Base-by-base conservation (phyloP, 2,888 invertebrate species). In the Cyclophora punctaria region DNA sequence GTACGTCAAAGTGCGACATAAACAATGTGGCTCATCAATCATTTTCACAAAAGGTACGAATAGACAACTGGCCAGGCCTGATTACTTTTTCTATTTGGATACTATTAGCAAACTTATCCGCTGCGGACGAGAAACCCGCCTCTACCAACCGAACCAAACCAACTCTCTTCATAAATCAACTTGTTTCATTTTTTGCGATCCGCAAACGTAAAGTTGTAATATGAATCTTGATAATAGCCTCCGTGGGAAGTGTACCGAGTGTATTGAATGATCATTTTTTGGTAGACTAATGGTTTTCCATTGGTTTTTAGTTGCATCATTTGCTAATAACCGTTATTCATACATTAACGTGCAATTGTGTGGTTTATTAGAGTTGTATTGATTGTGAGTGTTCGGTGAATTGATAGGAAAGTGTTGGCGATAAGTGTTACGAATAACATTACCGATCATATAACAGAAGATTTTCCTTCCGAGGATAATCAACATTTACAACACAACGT, bases 1-100 rank as follows among this genome's bases (percentile, higher is more conserved):
- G 78, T 83, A 80, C 81, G 80, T 83, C 83, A 84, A 77, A 79
- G 67, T 69, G 79, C 77, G 79, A 82, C 83, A 76, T 66, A 73
- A 67, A 78, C 81, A 80, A 79, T 79, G 73, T 73, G 63, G 58
- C 57, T 70, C 81, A 86, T 86, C 84, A 83, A 86, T 86, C 85
- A 84, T 70, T 63, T 71, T 63, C 81, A 82, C 82, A 82, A 83
- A 81, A 82, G 80, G 75, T 75, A 71, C 64, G 68, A 69, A 77
- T 75, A 78, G 75, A 78, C 79, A 73, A 75, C 77, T 75, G 75
- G 64, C 74, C 77, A 72, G 73, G 71, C 75, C 53, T 71, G 73
- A 70, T 70, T 74, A 69, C 69, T 73, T 76, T 73, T 73, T 72
- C 71, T 72, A 71, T 74, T 75, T 71, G 69, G 67, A 64, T 67